Evolutionary conservation across 2,797 vertebrate species (phyloP).

Genomic region (Gambelia wislizenii): DNA sequence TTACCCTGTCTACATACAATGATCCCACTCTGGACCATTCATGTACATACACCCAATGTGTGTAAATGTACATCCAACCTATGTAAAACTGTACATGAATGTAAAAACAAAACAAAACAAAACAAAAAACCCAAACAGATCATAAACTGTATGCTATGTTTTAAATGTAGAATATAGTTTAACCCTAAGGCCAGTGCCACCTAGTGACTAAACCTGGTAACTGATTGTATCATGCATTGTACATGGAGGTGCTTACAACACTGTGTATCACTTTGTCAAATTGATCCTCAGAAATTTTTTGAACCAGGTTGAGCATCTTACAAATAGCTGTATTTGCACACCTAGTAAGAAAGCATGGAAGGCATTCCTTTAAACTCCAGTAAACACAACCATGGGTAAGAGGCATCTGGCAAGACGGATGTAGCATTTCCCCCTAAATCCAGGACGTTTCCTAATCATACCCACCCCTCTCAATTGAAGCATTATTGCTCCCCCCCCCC

Average conservation of each 20-base stretch:
- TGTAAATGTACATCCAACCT: too few relatives aligned
- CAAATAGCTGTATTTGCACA: too few relatives aligned
- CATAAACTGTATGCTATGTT: neutral
- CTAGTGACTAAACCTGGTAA: neutral
- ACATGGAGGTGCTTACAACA: neutral
- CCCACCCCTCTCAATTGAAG: neutral
- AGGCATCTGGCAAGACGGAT: neutral
- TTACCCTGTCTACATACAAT: too few relatives aligned
- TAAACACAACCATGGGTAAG: neutral
- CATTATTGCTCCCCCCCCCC: neutral
- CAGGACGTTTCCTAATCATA: neutral
- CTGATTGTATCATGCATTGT: neutral
- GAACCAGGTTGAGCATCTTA: too few relatives aligned
- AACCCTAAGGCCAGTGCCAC: neutral
- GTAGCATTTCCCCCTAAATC: conserved; percentile 1
- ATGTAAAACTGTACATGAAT: neutral
- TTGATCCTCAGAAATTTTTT: neutral
- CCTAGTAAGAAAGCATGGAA: fast-evolving
- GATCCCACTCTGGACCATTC: too few relatives aligned
- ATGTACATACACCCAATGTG: too few relatives aligned
- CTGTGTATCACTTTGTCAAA: neutral
- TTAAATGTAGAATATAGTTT: neutral
- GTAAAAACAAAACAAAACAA: neutral
- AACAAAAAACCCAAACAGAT: too few relatives aligned
- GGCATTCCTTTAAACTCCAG: neutral